Evolutionary conservation across 2,113 vertebrate genomes (phyloP), one percentile per base, ranked within the genome.

Genomic region (Pelusios castaneus): DNA sequence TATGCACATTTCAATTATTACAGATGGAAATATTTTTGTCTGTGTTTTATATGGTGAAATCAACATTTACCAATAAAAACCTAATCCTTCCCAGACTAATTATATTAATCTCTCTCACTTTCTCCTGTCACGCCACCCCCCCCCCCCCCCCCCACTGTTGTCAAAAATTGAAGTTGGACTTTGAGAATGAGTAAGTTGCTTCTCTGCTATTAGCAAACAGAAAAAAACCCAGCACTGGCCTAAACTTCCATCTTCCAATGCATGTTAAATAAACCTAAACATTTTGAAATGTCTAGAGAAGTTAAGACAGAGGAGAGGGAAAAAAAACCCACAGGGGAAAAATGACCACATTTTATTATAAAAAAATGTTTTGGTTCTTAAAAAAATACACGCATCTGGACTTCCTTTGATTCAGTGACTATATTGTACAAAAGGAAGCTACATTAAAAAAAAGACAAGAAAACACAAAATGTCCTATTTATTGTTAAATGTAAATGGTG

Each of bases 331-430:
- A 38, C 0, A 17, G 38, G 49, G n/a, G 16, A 47, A 9, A 91
- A 87, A 8, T 84, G 24, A 95, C 87, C 14, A 87, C 85, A 90
- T 70, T 14, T 49, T 25, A 27, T 45, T 47, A 27, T 47, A 6
- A 43, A 77, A n/a, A 47, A 13, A 77, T 47, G 8, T 29, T 31
- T 31, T 49, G 60, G 24, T 80, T 45, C 83, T 27, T 86, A 63
- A 87, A 49, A 82, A 82, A 49, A 19, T 52, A 52, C 34, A 12
- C 19, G 21, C 19, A 8, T 2, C 9, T 38, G 29, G 70, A 31
- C 6, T 80, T 22, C 80, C 77, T 91, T 83, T 95, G 92, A 90
- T 67, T 97, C 93, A 97, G 77, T 80, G 63, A 80, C 63, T 85
- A 34, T 78, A 63, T 45, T 22, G 45, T 85, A 84, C 41, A 70